These are phyloP conservation scores for Gopherus evgoodei DNA, from an alignment of 2,113 vertebrate species.

Conservation along the genomic window DNA sequence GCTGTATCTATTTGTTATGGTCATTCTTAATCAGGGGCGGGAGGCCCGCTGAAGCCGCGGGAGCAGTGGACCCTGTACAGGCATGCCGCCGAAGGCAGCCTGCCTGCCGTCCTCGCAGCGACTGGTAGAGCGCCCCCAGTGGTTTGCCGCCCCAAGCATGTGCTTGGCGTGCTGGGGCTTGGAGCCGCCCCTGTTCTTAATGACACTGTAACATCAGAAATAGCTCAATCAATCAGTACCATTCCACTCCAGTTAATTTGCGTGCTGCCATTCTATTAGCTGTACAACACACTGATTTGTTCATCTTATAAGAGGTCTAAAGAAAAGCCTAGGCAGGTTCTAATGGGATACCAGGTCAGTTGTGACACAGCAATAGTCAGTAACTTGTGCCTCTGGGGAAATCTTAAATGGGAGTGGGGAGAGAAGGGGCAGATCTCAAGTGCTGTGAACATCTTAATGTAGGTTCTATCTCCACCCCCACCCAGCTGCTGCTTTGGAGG, in stretches of 20 bases:
- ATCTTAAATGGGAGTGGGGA: not conserved
- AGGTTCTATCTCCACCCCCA: not conserved
- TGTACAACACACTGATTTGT: not conserved
- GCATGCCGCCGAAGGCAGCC: no score
- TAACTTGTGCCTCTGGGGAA: not conserved
- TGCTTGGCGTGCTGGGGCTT: no score
- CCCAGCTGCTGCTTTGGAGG: not conserved
- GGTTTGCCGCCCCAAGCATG: no score
- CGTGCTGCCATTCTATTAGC: not conserved
- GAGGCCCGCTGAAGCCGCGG: no score
- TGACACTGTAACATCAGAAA: not conserved
- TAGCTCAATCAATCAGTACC: not conserved
- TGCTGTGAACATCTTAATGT: not conserved
- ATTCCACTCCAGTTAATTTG: not conserved
- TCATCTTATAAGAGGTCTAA: not conserved
- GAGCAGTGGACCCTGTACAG: no score
- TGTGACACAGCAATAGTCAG: not conserved
- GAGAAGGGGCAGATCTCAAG: not conserved
- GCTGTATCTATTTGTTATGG: not conserved
- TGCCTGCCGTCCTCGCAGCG: no score
- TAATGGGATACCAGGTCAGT: not conserved
- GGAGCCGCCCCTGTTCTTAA: not conserved
- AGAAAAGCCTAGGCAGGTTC: not conserved
- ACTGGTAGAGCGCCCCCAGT: no score
- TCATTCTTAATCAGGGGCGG: not conserved